Evolutionary conservation across 2,797 vertebrate genomes (phyloP).

Genomic region (Megaceryle alcyon): DNA sequence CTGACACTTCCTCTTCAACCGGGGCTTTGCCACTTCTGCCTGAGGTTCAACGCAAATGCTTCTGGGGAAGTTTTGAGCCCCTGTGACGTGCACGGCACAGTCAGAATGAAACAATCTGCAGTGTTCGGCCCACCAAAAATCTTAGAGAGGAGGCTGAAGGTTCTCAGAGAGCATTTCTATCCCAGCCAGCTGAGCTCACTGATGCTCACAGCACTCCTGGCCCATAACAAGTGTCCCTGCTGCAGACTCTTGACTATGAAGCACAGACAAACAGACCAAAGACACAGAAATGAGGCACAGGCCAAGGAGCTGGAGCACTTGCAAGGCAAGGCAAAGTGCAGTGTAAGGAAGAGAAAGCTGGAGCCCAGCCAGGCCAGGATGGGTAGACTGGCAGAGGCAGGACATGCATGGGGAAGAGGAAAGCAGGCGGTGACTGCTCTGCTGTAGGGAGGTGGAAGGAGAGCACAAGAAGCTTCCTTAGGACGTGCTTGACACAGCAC

Average conservation of each 20-base stretch:
- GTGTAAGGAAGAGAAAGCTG: background rate
- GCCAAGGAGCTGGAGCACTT: background rate
- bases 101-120: background rate
- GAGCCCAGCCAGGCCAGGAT: background rate
- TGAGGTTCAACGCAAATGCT: background rate
- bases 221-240: rapidly evolving
- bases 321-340: background rate
- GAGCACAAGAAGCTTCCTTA: background rate
- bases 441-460: background rate
- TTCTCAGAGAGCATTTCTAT: background rate
- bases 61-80: background rate
- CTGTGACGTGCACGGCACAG: background rate
- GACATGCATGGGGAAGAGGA: background rate
- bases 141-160: background rate
- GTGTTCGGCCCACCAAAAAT: background rate
- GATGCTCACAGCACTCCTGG: background rate
- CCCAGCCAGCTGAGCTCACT: background rate
- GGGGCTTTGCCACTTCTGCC: background rate
- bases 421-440: background rate
- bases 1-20: background rate
- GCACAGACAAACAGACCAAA: background rate
- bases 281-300: background rate
- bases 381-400: background rate
- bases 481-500: background rate
- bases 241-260: background rate